phyloP scores from a whole-genome alignment of 2,113 vertebrate species.

The Acanthisitta chloris region DNA sequence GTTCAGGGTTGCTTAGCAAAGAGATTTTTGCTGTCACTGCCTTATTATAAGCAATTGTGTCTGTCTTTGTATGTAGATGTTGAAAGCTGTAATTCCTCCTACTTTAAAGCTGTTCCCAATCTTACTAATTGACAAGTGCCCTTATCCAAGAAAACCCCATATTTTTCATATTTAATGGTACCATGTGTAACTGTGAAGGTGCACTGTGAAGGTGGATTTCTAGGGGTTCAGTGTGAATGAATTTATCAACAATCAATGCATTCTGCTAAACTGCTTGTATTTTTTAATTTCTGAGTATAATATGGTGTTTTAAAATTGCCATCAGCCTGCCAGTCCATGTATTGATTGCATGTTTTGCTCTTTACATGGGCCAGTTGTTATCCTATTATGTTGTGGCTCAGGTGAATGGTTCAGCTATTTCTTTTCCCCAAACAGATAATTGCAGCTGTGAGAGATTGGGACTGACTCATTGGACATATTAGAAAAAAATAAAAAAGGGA shows the following conservation, averaged over 20 bases:
- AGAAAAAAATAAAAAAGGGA: not conserved
- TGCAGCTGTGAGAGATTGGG: not conserved
- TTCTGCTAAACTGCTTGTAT: not conserved
- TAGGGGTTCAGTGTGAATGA: not conserved
- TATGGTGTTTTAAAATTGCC: not conserved
- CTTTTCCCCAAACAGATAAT: not conserved
- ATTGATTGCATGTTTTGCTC: not conserved
- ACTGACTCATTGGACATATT: not conserved
- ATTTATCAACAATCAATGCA: not conserved
- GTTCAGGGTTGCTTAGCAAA: conserved; percentile 14
- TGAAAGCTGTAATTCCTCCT: conserved; percentile 34
- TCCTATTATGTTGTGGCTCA: not conserved
- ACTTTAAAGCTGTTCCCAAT: not conserved
- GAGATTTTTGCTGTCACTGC: not conserved
- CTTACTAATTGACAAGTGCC: conserved; percentile 34
- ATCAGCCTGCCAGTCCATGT: not conserved
- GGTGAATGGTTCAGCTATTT: not conserved
- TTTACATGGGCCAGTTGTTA: not conserved
- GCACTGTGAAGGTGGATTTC: not conserved
- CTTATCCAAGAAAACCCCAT: not conserved
- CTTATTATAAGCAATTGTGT: conserved; percentile 26
- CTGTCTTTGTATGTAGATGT: conserved; percentile 18
- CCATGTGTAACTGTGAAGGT: not conserved
- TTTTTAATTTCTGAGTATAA: not conserved
- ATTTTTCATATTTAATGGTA: not conserved